Conservation (phyloP, 2,888 invertebrate genomes). For the Eilema sororculum region DNA sequence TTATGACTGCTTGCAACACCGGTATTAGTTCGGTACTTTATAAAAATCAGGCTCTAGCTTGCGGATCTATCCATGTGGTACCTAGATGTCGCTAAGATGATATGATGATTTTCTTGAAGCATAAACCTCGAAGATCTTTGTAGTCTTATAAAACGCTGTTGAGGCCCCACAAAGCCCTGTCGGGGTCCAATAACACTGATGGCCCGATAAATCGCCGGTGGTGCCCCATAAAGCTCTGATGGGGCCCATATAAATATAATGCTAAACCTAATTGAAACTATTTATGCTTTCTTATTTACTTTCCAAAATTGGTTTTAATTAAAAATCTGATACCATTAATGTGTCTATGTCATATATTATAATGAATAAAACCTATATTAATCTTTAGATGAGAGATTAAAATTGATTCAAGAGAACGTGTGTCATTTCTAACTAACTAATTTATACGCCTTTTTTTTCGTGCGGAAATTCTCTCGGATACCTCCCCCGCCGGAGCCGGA, state of each 20-base stretch:
- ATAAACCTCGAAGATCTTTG: too few species aligned
- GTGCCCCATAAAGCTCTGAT: too few species aligned
- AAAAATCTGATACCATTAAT: neutral
- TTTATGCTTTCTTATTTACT: neutral
- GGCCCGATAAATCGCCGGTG: too few species aligned
- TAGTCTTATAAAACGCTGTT: too few species aligned
- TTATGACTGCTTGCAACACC: neutral
- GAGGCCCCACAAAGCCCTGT: too few species aligned
- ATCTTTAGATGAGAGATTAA: neutral
- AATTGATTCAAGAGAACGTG: neutral
- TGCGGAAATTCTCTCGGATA: too few species aligned
- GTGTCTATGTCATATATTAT: too few species aligned
- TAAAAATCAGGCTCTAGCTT: neutral
- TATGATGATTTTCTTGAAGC: too few species aligned
- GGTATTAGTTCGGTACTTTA: neutral
- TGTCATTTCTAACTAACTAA: too few species aligned
- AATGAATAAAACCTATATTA: neutral
- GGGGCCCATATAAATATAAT: neutral
- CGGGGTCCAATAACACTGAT: too few species aligned
- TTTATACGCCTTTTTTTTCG: too few species aligned
- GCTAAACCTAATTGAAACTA: neutral
- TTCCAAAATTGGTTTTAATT: neutral
- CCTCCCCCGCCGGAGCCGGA: too few species aligned
- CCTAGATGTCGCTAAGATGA: neutral
- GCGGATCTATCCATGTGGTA: neutral